Evolutionary conservation across 2,113 vertebrate species (phyloP), one percentile per base, ranked within the genome.

Genomic region (Chaetura pelagica): DNA sequence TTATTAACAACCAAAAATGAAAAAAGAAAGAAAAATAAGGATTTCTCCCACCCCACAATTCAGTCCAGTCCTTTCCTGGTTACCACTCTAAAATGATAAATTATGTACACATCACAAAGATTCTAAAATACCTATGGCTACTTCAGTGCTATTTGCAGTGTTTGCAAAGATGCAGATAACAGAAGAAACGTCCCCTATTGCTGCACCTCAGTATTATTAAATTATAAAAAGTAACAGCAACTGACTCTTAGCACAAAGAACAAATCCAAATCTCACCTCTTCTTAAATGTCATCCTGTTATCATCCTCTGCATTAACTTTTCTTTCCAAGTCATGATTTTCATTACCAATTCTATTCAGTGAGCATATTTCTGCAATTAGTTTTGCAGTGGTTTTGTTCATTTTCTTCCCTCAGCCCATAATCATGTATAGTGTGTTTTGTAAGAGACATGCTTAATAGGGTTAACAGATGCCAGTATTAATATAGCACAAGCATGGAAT

Each of bases 341-440:
- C 20, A 82, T 86, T 92, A 81, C 84, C 57, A 85, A 62, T 82
- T 96, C 78, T 90, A 72, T 85, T 94, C 96, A 87, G 32, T 78
- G 27, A 94, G 11, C 84, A 71, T 14, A 74, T 29, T 32, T 87
- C 48, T 51, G 63, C 67, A 90, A 97, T 94, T 95, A 95, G 88
- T 92, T 97, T 96, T 90, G 19, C 64, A 63, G n/a, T 72, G 49
- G 4, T 94, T 95, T 95, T 93, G 66, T 67, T 95, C 42, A 24
- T 93, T 40, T 87, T 94, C 83, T 88, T 75, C 10, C 4, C 34
- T n/a, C 86, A 73, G 74, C 57, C 49, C 84, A 68, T 90, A 88
- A 89, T 91, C 67, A 83, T 54, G 93, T 67, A 40, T 40, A 69
- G 35, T 30, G 27, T 44, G 48, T 78, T 75, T 68, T 87, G 42